Evolutionary conservation across 64 coral and sea anemone genomes (phyloP).

Genomic region (Cladopsammia gracilis): DNA sequence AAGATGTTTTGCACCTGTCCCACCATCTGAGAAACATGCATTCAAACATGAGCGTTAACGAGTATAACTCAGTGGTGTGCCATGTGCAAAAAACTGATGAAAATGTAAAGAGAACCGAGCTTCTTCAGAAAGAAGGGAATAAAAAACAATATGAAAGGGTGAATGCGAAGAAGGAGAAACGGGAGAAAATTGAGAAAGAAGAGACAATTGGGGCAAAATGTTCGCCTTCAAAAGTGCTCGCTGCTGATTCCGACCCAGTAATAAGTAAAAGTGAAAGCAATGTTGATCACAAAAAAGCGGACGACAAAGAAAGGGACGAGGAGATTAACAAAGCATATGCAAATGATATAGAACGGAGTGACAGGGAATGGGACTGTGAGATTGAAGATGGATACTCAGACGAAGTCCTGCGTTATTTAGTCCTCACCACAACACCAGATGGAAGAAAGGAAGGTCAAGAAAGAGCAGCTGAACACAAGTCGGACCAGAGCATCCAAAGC

Average conservation of each 20-base stretch:
- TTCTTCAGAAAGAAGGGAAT: background rate
- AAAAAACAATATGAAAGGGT: background rate
- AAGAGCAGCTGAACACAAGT: too few species aligned
- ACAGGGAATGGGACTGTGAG: background rate
- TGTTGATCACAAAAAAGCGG: background rate
- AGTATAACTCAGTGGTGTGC: background rate
- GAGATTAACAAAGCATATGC: background rate
- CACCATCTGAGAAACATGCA: conserved; percentile 27
- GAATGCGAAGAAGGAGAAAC: background rate
- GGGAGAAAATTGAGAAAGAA: background rate
- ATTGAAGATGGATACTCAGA: background rate
- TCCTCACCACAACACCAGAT: background rate
- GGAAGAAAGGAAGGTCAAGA: too few species aligned
- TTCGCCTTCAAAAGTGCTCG: background rate
- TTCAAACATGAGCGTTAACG: background rate
- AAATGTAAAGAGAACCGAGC: background rate
- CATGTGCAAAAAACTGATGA: background rate
- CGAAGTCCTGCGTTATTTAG: background rate
- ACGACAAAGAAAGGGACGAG: background rate
- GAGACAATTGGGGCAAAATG: conserved; percentile 1
- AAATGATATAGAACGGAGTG: background rate
- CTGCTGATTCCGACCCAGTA: background rate
- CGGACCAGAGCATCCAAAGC: too few species aligned
- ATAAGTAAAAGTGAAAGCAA: background rate
- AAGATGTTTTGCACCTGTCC: conserved; percentile 12